Evolutionary conservation across 2,797 vertebrate species (phyloP).

Genomic region (Okamejei kenojei): DNA sequence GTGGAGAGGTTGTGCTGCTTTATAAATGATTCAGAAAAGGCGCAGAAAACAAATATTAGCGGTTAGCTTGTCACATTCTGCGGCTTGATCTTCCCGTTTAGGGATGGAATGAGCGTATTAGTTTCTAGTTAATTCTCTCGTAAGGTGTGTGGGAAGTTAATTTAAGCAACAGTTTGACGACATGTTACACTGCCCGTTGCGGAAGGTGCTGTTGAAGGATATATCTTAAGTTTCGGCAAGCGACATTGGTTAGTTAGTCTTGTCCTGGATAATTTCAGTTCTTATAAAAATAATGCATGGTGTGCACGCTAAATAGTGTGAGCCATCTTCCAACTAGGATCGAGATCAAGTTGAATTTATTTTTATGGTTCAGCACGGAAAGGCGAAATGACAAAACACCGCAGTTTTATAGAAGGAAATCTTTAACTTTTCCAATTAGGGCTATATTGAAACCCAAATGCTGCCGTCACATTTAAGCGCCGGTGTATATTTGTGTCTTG

Average conservation of each 20-base stretch:
- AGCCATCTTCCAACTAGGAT: not conserved
- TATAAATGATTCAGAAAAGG: not conserved
- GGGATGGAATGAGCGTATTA: not conserved
- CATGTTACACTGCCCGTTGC: constrained; percentile 10
- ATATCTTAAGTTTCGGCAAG: not conserved
- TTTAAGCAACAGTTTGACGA: not conserved
- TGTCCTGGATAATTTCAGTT: not conserved
- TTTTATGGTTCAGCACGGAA: not conserved
- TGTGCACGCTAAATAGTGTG: not conserved
- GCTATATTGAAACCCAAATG: not conserved
- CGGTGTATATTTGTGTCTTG: not conserved
- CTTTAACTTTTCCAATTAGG: too few species aligned
- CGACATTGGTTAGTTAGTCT: not conserved
- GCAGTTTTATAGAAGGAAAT: too few species aligned
- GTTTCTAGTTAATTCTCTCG: not conserved
- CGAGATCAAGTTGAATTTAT: not conserved
- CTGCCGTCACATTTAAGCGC: not conserved
- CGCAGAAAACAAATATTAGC: not conserved
- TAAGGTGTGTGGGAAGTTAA: not conserved
- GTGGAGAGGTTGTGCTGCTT: not conserved
- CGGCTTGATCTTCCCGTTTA: not conserved
- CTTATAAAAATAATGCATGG: not conserved
- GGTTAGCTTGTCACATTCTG: not conserved
- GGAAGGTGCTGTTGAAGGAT: not conserved
- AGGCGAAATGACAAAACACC: not conserved